These are phyloP conservation scores for Drosophila lini DNA, from an alignment of 1,140 invertebrate species.

Conservation along the genomic window DNA sequence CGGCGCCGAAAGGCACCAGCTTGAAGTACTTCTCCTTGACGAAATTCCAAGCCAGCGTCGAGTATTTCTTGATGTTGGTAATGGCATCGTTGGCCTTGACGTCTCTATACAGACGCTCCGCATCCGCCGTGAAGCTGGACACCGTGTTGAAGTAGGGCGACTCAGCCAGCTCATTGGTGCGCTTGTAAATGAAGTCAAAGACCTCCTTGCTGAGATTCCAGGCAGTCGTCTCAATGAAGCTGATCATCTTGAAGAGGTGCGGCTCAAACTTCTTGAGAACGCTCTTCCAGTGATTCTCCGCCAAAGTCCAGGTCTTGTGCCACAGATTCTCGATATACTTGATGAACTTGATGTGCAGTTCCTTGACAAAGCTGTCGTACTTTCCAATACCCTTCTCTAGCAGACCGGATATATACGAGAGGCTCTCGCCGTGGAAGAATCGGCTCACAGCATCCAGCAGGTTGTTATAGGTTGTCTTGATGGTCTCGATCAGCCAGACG, in stretches of 20 bases:
- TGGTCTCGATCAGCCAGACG: constrained; percentile 89
- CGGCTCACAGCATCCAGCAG: constrained; percentile 88
- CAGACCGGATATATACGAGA: constrained; percentile 88
- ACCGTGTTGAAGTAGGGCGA: constrained; percentile 92
- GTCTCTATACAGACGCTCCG: constrained; percentile 91
- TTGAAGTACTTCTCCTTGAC: constrained; percentile 90
- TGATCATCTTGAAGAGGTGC: constrained; percentile 89
- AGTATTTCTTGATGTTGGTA: constrained; percentile 91
- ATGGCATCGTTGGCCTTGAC: constrained; percentile 89
- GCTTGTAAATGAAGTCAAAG: constrained; percentile 91
- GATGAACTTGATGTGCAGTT: constrained; percentile 90
- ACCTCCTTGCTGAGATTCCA: constrained; percentile 90
- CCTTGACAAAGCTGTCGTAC: constrained; percentile 91
- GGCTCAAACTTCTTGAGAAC: constrained; percentile 90
- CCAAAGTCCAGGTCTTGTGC: constrained; percentile 86
- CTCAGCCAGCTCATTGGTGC: constrained; percentile 90
- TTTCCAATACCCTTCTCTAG: constrained; percentile 89
- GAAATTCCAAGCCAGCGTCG: constrained; percentile 87
- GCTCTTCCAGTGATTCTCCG: constrained; percentile 89
- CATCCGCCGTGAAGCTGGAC: constrained; percentile 91
- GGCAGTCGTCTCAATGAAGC: constrained; percentile 89
- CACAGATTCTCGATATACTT: constrained; percentile 90
- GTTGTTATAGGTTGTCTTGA: constrained; percentile 89
- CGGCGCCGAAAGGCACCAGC: constrained; percentile 91
- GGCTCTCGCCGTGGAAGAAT: constrained; percentile 89